Base-by-base conservation (phyloP, 2,888 invertebrate species). In the Gryllus longicercus region DNA sequence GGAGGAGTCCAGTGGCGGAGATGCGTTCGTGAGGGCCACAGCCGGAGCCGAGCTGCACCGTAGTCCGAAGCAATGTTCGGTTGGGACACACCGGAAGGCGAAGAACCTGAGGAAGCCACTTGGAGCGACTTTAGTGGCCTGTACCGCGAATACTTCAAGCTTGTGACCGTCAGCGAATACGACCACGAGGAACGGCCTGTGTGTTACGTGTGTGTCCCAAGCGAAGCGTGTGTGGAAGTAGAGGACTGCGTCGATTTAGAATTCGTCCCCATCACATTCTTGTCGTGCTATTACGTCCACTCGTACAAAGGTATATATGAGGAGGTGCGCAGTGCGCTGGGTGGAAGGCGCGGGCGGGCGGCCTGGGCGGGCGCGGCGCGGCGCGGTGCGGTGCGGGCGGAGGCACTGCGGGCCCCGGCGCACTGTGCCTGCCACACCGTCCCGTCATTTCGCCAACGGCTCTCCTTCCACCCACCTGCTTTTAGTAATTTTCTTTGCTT, bases 121-220 rank as follows among this genome's bases (percentile, higher is more conserved):
- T 82, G 82, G 82, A 86, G 86, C 78, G 90, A 90, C 82, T 81
- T 88, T 23, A 87, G 89, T n/a, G 87, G 85, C 77, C 85, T 91
- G 78, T 91, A 90, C 85, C 85, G 89, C 82, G 89, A 90, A 84
- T 87, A 87, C 76, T 88, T 86, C 78, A 79, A 91, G 86, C 90
- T 89, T 83, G 88, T 93, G 84, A 92, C 93, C 18, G 90, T 92
- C 83, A 93, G 93, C 75, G 91, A 91, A 84, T 85, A 89, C 79
- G 93, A 94, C 85, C 88, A 88, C 83, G 90, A 91, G 84, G 92
- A 89, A 82, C 86, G 86, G 51, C 91, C 93, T 1, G 89, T 92
- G 81, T 91, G 92, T 82, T 92, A 91, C 84, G 86, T 88, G 76
- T 89, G 90, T 84, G 87, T 89, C 2, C 91, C 83, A 78, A 83